Conservation (phyloP, 1,140 invertebrate genomes). For the Cyclina sinensis region DNA sequence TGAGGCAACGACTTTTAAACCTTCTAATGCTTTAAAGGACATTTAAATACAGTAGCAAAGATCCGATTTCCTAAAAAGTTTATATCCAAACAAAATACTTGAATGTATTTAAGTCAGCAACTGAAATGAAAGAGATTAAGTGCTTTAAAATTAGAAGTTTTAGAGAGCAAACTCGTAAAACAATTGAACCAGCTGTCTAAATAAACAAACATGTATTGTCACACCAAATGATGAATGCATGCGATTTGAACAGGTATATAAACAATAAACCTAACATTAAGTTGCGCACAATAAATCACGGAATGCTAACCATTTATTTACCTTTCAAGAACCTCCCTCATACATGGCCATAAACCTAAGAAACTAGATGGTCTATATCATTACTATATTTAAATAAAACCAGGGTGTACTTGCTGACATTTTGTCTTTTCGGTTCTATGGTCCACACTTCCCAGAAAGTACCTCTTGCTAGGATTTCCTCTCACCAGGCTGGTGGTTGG, state of each 20-base stretch:
- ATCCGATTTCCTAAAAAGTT: background rate
- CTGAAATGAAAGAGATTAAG: constrained; percentile 25
- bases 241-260: constrained; percentile 3
- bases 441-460: too few relatives aligned
- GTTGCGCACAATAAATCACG: background rate
- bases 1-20: too few relatives aligned
- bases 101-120: background rate
- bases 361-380: too few relatives aligned
- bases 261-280: constrained; percentile 16
- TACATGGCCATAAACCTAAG: too few relatives aligned
- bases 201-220: constrained; percentile 33
- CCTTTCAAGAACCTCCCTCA: background rate
- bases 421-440: too few relatives aligned
- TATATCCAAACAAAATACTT: background rate
- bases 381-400: too few relatives aligned
- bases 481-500: too few relatives aligned
- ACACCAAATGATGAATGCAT: background rate
- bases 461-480: too few relatives aligned
- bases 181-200: background rate
- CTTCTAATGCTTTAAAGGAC: too few relatives aligned
- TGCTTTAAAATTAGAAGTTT: constrained; percentile 34
- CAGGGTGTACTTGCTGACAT: too few relatives aligned
- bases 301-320: constrained; percentile 22
- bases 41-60: background rate
- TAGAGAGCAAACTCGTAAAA: background rate